Conservation (phyloP, 2,113 vertebrate species). For the Onychostoma macrolepis region DNA sequence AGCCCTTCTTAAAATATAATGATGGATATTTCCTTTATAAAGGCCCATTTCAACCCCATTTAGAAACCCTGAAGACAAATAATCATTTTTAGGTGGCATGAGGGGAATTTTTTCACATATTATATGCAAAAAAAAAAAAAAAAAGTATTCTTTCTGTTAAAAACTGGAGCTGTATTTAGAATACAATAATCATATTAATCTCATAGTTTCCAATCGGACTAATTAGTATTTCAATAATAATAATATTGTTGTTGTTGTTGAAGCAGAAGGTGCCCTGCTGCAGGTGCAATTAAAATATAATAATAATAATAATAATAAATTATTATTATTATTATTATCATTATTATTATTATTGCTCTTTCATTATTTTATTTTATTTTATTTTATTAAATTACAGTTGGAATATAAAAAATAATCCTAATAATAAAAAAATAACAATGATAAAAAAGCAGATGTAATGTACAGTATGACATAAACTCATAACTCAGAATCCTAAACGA, state of each 20-base stretch:
- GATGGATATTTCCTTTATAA: background rate
- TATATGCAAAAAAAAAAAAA: too few relatives aligned
- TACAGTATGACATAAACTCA: conserved; percentile 88
- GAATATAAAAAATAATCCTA: background rate
- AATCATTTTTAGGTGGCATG: too few relatives aligned
- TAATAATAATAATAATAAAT: background rate
- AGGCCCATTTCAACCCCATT: background rate
- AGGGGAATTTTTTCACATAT: too few relatives aligned
- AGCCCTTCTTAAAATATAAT: background rate
- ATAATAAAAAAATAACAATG: background rate
- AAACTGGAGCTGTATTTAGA: too few relatives aligned
- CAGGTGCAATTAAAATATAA: background rate
- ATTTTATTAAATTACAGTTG: background rate
- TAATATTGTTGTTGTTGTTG: too few relatives aligned
- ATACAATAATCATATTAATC: background rate
- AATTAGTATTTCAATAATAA: background rate
- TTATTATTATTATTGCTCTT: background rate
- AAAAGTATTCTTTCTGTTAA: too few relatives aligned
- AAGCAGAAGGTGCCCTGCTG: too few relatives aligned
- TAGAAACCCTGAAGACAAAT: background rate
- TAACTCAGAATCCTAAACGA: conserved; percentile 75
- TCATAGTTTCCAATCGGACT: background rate
- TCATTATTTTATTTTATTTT: background rate
- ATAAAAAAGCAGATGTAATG: background rate
- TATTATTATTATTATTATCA: background rate